Conservation (phyloP, 2,888 invertebrate species). For the Lingula anatina region DNA sequence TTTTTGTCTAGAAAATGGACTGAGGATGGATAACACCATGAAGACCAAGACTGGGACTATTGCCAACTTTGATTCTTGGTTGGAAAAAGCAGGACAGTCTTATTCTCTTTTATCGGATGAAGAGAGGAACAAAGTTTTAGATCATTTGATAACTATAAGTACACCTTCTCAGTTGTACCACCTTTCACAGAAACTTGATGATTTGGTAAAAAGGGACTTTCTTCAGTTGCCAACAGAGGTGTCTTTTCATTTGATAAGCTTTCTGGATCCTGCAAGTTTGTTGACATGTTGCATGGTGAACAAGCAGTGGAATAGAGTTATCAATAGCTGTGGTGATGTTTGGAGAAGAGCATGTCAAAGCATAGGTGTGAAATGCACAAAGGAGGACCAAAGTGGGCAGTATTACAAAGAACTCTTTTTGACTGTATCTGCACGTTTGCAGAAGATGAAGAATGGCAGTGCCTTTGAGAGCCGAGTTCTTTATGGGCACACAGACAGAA, state of each 20-base stretch:
- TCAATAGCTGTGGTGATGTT: constrained; percentile 14
- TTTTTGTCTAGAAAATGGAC: too few species aligned
- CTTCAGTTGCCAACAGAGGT: neutral
- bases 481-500: constrained; percentile 30
- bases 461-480: constrained; percentile 23
- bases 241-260: constrained; percentile 12
- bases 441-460: constrained; percentile 12
- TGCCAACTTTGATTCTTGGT: too few species aligned
- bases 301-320: constrained; percentile 19
- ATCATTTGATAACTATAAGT: neutral
- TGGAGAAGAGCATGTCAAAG: constrained; percentile 17
- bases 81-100: too few species aligned
- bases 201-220: neutral
- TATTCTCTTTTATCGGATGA: neutral
- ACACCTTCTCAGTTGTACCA: neutral
- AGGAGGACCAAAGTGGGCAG: constrained; percentile 6
- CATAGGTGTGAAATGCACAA: constrained; percentile 6
- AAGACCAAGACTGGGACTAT: too few species aligned
- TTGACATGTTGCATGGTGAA: constrained; percentile 22
- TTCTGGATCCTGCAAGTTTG: constrained; percentile 22
- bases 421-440: constrained; percentile 1
- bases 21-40: too few species aligned
- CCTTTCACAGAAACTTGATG: neutral
- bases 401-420: constrained; percentile 13
- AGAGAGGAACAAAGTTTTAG: neutral